Base-by-base conservation (phyloP, 2,888 invertebrate species). In the Hemistola chrysoprasaria region DNA sequence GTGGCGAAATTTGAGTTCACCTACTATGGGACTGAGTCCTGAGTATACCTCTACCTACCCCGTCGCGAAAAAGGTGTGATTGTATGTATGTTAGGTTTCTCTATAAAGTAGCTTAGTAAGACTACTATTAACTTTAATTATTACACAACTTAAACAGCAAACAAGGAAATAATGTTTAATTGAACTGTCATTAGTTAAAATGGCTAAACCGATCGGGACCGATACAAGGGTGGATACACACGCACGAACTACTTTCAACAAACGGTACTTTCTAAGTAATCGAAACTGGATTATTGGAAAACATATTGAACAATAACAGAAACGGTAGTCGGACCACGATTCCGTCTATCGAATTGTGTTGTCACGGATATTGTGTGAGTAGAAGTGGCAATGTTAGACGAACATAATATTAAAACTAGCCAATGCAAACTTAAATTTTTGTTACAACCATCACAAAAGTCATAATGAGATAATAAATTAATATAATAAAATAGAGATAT, bases 261-360 rank as follows among this genome's bases (percentile, higher is more conserved):
- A 78, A 71, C 77, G 67, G 61, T 59, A 65, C 75, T 78, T 80
- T 75, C 72, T 57, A 65, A 52, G 71, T 79, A 79, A 81, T 80
- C 77, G 72, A 46, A 78, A 78, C 78, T 75, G 73, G 81, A 84
- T 85, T 85, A 84, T 83, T 84, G 78, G 78, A 81, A n/a, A 84
- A 85, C 84, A 85, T 86, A 85, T 84, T 78, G 83, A 81, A 85
- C 83, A 85, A 84, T 82, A 84, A 80, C 73, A 67, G 52, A 71
- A 82, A 85, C 82, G 82, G 84, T 79, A 82, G 83, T 76, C 71
- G 49, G 51, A 62, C 69, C 82, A 82, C 84, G 80, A 82, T 62
- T 73, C 67, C 52, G 62, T 51, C 55, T 66, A 63, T 66, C 61
- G 56, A 57, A 65, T 65, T 68, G 58, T 52, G 57, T 21, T 41